Percentiles rank a stretch among this genome's conserved stretches.
phyloP scores from a whole-genome alignment of 2,113 vertebrate species.

The Archilochus colubris region DNA sequence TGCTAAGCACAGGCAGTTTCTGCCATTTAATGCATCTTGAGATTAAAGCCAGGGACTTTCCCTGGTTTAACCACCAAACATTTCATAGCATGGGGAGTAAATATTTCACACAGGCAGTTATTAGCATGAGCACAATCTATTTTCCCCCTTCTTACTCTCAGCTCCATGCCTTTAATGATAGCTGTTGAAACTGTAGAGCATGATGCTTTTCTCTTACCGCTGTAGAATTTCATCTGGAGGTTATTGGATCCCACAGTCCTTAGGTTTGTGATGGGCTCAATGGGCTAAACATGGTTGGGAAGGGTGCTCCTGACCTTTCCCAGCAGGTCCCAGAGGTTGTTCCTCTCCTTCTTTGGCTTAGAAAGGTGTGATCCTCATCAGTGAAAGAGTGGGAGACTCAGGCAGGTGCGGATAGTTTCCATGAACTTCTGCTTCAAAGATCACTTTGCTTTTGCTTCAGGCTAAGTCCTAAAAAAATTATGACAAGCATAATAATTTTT shows the following conservation, averaged over 20 bases:
- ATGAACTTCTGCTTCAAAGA: background rate
- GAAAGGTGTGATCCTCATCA: background rate
- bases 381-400: background rate
- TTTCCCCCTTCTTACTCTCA: background rate
- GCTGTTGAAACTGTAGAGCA: background rate
- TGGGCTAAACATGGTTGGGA: background rate
- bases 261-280: background rate
- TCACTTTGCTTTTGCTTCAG: background rate
- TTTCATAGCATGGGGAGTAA: background rate
- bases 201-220: background rate
- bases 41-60: background rate
- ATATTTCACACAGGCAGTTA: background rate
- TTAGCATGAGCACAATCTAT: background rate
- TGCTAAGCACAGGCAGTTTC: background rate
- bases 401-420: background rate
- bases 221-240: background rate
- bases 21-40: background rate
- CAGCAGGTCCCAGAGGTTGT: background rate
- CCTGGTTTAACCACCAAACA: background rate
- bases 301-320: background rate
- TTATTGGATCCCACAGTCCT: background rate
- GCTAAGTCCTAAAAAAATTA: background rate
- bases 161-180: background rate
- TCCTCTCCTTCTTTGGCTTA: background rate
- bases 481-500: background rate